A percentile compares a stretch with the other conserved stretches of the same genome.
phyloP scores from a whole-genome alignment of 1,140 invertebrate genomes.

The Palaemon carinicauda region DNA sequence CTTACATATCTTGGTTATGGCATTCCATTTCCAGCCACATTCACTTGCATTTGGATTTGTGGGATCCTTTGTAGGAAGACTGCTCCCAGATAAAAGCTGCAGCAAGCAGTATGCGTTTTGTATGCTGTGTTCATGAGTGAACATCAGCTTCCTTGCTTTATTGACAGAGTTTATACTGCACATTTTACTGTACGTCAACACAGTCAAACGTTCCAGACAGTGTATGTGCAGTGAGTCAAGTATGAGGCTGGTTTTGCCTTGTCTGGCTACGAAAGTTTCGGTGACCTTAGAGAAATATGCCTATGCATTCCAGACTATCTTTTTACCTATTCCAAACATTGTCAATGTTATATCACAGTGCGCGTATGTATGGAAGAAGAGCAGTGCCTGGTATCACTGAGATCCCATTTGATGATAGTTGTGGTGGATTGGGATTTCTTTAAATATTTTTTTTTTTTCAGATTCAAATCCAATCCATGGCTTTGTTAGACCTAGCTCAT shows the following conservation, averaged over 20 bases:
- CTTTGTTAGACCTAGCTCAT: not conserved
- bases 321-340: not conserved
- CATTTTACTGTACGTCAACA: not conserved
- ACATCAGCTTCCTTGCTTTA: not conserved
- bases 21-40: not conserved
- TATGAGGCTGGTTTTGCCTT: no score
- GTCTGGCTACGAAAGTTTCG: no score
- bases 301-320: no score
- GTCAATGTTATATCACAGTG: not conserved
- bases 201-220: no score
- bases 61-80: not conserved
- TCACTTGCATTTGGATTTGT: not conserved
- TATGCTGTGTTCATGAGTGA: not conserved
- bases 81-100: not conserved
- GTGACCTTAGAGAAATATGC: no score
- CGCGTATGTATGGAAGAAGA: constrained; percentile 1
- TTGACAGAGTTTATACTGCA: not conserved
- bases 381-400: not conserved
- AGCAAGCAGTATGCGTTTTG: not conserved
- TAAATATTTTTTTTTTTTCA: no score
- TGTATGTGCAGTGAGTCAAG: no score
- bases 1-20: not conserved
- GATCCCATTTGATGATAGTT: not conserved
- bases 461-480: constrained; percentile 3
- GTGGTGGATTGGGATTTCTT: constrained; percentile 6